Conservation (phyloP, 1,140 invertebrate genomes). For the Pseudoatta argentina region DNA sequence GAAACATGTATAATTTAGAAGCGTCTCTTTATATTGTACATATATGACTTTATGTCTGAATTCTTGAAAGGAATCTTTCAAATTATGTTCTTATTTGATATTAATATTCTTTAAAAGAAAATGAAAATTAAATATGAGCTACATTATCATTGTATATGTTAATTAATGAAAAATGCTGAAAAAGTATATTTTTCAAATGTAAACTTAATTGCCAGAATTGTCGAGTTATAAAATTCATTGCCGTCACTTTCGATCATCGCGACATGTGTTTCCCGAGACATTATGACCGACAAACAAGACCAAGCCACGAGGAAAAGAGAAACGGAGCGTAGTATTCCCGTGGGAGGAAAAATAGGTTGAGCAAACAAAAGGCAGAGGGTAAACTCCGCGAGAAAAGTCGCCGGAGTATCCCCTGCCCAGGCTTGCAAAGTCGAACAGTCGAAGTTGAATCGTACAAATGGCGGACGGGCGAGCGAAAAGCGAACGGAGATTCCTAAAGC, state of each 20-base stretch:
- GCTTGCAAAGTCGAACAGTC: slow-evolving; percentile 39
- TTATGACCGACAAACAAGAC: slow-evolving; percentile 67
- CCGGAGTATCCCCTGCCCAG: background rate
- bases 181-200: background rate
- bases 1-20: background rate
- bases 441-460: slow-evolving; percentile 55
- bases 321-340: slow-evolving; percentile 38
- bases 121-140: background rate
- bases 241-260: background rate
- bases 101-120: too few relatives aligned
- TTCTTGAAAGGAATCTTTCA: background rate
- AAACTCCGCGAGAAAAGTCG: slow-evolving; percentile 60
- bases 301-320: slow-evolving; percentile 3
- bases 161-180: background rate
- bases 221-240: slow-evolving; percentile 44
- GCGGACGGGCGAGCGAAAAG: slow-evolving; percentile 3
- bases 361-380: slow-evolving; percentile 62
- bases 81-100: background rate
- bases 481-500: background rate
- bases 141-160: background rate
- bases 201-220: background rate
- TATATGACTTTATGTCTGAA: background rate
- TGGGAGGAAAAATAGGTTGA: slow-evolving; percentile 36
- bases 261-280: slow-evolving; percentile 47
- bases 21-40: background rate